These are phyloP conservation scores for Poecilus cupreus DNA, from an alignment of 2,888 invertebrate species.

Conservation along the genomic window DNA sequence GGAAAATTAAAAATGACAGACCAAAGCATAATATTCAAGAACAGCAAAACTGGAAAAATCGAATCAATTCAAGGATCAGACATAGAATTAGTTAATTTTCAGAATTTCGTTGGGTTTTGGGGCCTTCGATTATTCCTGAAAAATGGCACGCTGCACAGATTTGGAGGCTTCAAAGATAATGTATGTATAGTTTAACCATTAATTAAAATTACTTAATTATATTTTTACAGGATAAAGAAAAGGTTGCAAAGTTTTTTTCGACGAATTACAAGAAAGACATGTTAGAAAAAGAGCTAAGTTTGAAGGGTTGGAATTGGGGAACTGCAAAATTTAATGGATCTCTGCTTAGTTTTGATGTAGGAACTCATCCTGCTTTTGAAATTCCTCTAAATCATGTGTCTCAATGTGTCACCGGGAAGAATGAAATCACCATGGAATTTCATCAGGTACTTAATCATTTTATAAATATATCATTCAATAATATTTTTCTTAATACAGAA, in stretches of 20 bases:
- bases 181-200: conserved; percentile 73
- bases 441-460: conserved; percentile 81
- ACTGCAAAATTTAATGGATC: conserved; percentile 94
- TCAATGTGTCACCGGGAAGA: conserved; percentile 96
- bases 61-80: conserved; percentile 90
- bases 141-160: conserved; percentile 92
- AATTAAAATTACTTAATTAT: background rate
- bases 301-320: conserved; percentile 99
- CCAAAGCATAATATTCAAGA: conserved; percentile 93
- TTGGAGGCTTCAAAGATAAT: conserved; percentile 93
- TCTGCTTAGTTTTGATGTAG: conserved; percentile 89
- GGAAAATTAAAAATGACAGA: conserved; percentile 95
- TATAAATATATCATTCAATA: background rate
- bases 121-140: conserved; percentile 93
- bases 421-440: conserved; percentile 98
- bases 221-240: conserved; percentile 87
- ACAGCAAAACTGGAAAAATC: conserved; percentile 96
- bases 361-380: conserved; percentile 92
- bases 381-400: conserved; percentile 97
- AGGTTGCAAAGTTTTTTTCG: conserved; percentile 91
- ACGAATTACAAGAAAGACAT: conserved; percentile 89
- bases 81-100: conserved; percentile 93
- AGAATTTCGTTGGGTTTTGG: conserved; percentile 92
- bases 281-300: conserved; percentile 92
- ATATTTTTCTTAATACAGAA: conserved; percentile 78